phyloP scores from a whole-genome alignment of 2,888 invertebrate species.

The Pheosia tremula region DNA sequence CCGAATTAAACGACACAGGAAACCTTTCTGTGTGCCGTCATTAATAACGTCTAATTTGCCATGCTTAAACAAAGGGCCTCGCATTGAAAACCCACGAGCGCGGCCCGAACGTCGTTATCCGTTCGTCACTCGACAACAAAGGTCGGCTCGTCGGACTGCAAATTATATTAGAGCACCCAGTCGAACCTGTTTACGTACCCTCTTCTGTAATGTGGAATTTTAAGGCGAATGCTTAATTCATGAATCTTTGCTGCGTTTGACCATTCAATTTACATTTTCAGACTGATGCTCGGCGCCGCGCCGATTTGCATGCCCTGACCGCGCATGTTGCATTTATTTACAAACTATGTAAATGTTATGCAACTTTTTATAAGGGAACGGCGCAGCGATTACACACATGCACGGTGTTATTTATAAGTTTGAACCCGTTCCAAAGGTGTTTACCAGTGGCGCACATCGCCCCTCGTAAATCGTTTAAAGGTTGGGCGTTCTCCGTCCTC shows the following conservation, averaged over 20 bases:
- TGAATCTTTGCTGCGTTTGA: slow-evolving; percentile 73
- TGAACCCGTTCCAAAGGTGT: slow-evolving; percentile 59
- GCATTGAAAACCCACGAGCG: slow-evolving; percentile 47
- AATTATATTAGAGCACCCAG: slow-evolving; percentile 73
- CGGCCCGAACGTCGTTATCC: slow-evolving; percentile 60
- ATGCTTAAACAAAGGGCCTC: slow-evolving; percentile 60
- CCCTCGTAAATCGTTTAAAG: slow-evolving; percentile 83
- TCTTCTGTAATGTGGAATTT: slow-evolving; percentile 70
- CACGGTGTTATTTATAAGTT: slow-evolving; percentile 60
- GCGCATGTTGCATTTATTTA: slow-evolving; percentile 64
- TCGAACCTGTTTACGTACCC: slow-evolving; percentile 64
- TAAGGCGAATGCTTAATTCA: slow-evolving; percentile 77
- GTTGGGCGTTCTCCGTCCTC: slow-evolving; percentile 77
- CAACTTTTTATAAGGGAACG: slow-evolving; percentile 38
- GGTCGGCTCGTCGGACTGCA: slow-evolving; percentile 65
- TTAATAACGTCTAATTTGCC: slow-evolving; percentile 67
- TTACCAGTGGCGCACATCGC: slow-evolving; percentile 65
- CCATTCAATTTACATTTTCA: slow-evolving; percentile 79
- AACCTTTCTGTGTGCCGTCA: slow-evolving; percentile 56
- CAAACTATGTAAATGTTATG: slow-evolving; percentile 53
- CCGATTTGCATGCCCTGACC: slow-evolving; percentile 68
- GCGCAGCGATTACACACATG: slow-evolving; percentile 43
- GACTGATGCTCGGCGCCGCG: slow-evolving; percentile 62
- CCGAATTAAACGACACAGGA: slow-evolving; percentile 55
- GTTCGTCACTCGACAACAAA: slow-evolving; percentile 66